Base-by-base conservation (phyloP, 2,113 vertebrate species). In the Haliaeetus leucogaster region DNA sequence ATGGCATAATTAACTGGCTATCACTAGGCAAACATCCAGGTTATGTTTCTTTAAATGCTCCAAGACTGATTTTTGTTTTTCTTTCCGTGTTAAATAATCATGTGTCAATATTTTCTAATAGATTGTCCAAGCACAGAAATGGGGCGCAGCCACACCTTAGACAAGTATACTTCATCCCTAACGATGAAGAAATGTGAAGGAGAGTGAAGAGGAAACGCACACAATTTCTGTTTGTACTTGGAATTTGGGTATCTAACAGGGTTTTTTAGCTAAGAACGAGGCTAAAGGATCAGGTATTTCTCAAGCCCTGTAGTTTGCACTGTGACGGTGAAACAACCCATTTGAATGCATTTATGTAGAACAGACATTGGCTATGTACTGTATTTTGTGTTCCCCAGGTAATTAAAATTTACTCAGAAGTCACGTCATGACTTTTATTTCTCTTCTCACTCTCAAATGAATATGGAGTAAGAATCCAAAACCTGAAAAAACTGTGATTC, bases 11-110 rank as follows among this genome's bases (percentile, higher is more conserved):
- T 82, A 95, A 67, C 43, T 42, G 56, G n/a, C 18, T 42, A 29
- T 70, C 76, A n/a, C 82, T 10, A 92, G 80, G 96, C 66, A 94
- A 89, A 92, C 43, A 91, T 66, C 82, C 82, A 40, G 32, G 70
- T 86, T 77, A 15, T 10, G 3, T 36, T 65, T 92, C n/a, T 52
- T 25, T 18, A 59, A 89, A 86, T 67, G 43, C 56, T 93, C 38
- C 9, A 30, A 68, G 68, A 94, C 27, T 91, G 86, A 96, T 92
- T 91, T 92, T 68, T 58, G 14, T 0, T 58, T 86, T 84, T 42
- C 67, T 52, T 67, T 65, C 52, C 27, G 40, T 68, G 32, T 30
- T 66, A 73, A 93, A 72, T 63, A 86, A 87, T 38, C 71, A 81
- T 3, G 6, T 40, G 72, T 78, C 95, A 76, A 43, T 94, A 67